Evolutionary conservation across 2,797 vertebrate species (phyloP).

Genomic region (Petrocephalus schoutedeni): DNA sequence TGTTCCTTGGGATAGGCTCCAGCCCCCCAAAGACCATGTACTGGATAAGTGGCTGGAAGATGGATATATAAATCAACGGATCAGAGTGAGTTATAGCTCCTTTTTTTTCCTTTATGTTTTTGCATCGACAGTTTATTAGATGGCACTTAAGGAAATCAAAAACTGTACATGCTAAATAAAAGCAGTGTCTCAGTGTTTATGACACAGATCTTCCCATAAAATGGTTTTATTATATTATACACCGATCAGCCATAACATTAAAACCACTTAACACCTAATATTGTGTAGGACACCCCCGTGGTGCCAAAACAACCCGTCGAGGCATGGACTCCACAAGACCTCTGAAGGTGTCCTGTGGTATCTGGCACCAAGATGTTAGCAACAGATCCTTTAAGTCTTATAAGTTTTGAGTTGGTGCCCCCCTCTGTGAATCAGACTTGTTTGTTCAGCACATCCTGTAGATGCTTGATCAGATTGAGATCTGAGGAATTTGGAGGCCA

Average conservation of each 20-base stretch:
- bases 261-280: background rate
- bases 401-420: too few relatives aligned
- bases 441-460: too few relatives aligned
- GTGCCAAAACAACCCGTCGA: too few relatives aligned
- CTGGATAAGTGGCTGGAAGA: background rate
- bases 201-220: background rate
- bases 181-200: background rate
- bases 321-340: too few relatives aligned
- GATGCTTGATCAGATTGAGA: too few relatives aligned
- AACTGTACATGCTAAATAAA: background rate
- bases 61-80: slow-evolving; percentile 7
- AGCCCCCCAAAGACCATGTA: background rate
- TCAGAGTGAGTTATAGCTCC: background rate
- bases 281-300: background rate
- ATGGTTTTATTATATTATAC: background rate
- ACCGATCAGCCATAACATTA: background rate
- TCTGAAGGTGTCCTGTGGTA: too few relatives aligned
- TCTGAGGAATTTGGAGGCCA: too few relatives aligned
- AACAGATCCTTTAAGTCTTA: too few relatives aligned
- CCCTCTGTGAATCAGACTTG: too few relatives aligned
- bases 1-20: background rate
- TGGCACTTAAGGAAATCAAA: background rate
- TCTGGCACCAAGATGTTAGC: too few relatives aligned
- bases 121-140: background rate
- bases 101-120: background rate